phyloP scores from a whole-genome alignment of 2,888 invertebrate species.

The Creontiades dilutus region DNA sequence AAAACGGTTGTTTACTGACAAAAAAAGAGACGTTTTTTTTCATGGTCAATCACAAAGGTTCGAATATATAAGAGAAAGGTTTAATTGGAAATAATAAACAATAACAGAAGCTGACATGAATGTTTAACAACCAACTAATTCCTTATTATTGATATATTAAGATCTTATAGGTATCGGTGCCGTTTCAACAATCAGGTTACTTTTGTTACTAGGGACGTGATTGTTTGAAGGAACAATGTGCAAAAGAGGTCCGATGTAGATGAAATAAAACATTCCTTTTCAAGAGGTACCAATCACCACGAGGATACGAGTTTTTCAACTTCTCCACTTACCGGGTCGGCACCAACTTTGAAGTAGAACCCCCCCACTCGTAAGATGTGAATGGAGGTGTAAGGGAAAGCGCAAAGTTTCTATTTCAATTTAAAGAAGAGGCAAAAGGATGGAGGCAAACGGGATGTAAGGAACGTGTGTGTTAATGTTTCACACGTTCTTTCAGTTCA shows the following conservation, averaged over 20 bases:
- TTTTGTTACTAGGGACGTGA: too few species aligned
- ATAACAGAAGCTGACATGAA: too few species aligned
- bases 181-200: too few species aligned
- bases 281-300: slow-evolving; percentile 23
- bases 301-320: slow-evolving; percentile 43
- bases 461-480: slow-evolving; percentile 55
- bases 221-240: background rate
- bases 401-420: slow-evolving; percentile 66
- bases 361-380: slow-evolving; percentile 27
- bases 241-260: background rate
- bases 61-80: too few species aligned
- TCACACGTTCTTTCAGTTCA: slow-evolving; percentile 65
- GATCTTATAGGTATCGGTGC: too few species aligned
- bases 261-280: background rate
- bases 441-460: slow-evolving; percentile 12
- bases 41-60: too few species aligned
- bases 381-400: slow-evolving; percentile 35
- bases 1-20: too few species aligned
- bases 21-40: too few species aligned
- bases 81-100: too few species aligned
- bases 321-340: slow-evolving; percentile 32
- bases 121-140: too few species aligned
- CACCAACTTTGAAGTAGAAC: slow-evolving; percentile 26
- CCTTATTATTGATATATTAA: background rate
- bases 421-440: background rate